Base-by-base conservation (phyloP, 1,140 invertebrate species). In the Drosophila albomicans region DNA sequence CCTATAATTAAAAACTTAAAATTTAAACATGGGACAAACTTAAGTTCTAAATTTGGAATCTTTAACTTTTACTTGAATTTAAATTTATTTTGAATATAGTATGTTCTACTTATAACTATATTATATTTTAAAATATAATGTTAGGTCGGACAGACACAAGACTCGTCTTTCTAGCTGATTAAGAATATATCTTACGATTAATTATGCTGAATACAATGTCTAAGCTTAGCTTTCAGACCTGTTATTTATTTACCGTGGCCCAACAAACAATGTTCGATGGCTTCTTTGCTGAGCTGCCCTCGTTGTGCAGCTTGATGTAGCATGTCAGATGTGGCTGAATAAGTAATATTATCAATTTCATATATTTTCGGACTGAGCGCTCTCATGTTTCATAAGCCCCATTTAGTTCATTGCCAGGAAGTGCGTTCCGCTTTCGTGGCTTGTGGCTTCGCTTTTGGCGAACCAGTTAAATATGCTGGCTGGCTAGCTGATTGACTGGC, bases 381-480 rank as follows among this genome's bases (percentile, higher is more conserved):
- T 84, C 81, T 88, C 74, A 81, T 67, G 74, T 88, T 88, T 88
- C 84, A 89, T 28, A 82, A 82, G 82, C 72, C 73, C 61, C 77
- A 80, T 87, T 82, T 71, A 51, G 80, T 75, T 88, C 84, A 88
- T 84, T 89, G 84, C 84, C 84, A 88, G 84, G 85, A 88, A 88
- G 84, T 88, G 77, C 56, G 84, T 84, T 87, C 84, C 80, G 84
- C 77, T 87, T 54, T 54, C 51, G 41, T 43, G 41, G 38, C 38
- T 41, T 8, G 38, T 41, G 51, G n/a, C 51, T 54, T 88, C 28
- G n/a, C 51, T 54, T 88, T 76, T 78, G 77, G 48, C 74, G 67
- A 59, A 66, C 73, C 68, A 82, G 75, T 75, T 71, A 79, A 75
- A 62, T 76, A 86, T 73, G 76, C 49, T 68, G 82, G 82, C 8